Base-by-base conservation (phyloP, 2,888 invertebrate genomes). In the Taenaris catops region DNA sequence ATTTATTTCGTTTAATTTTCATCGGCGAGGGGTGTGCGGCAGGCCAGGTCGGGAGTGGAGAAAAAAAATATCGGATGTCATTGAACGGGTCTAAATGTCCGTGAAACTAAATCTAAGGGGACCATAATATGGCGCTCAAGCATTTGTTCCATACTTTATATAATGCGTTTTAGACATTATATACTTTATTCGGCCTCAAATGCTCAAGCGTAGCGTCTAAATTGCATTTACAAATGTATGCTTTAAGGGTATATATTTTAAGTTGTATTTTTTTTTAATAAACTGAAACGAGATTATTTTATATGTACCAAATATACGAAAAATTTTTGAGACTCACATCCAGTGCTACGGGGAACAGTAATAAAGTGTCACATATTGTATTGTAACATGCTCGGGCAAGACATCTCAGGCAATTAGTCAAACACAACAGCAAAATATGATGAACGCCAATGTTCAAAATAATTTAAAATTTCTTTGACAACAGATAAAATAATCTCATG, bases 61-160 rank as follows among this genome's bases (percentile, higher is more conserved):
- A 64, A 76, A 84, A 79, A 83, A 71, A 86, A 79, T 78, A 54
- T 71, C 68, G 81, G 81, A 83, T 79, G 76, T 84, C 81, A 84
- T 80, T 83, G 89, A 88, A 88, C 57, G 75, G 80, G 61, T 71
- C 70, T 78, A 78, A 61, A 68, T 59, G 58, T 58, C 55, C 59
- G 73, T 75, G 74, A 69, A 50, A 53, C 75, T 81, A 83, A 63
- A 45, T 59, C 76, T 79, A 79, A 54, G 57, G 70, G 64, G 48
- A 58, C 49, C n/a, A n/a, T n/a, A n/a, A n/a, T n/a, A 33, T 20
- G 40, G 33, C 46, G 61, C 61, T 58, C 57, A 47, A 67, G 60
- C 63, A 63, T 48, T 72, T 59, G 61, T 54, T 55, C 23, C 26
- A 17, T 20, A 5, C 26, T 48, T 47, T 44, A 6, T 10, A 8